phyloP scores from a whole-genome alignment of 1,140 invertebrate species.

The Heliconius himera region DNA sequence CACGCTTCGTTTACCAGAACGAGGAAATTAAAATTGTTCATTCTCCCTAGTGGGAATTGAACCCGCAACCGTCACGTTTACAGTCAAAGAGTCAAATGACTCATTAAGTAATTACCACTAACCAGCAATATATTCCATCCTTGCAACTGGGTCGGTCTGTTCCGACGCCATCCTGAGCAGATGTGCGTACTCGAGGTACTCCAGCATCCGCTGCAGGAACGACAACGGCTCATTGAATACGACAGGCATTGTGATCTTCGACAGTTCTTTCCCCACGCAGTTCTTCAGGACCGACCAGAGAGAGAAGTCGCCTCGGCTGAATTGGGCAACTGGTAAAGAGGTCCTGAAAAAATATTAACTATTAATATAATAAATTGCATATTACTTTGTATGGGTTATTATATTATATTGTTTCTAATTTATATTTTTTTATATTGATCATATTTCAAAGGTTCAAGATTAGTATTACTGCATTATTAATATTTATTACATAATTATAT shows the following conservation, averaged over 20 bases:
- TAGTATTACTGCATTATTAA: too few species aligned
- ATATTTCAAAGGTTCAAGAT: too few species aligned
- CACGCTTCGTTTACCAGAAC: too few species aligned
- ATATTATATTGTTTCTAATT: too few species aligned
- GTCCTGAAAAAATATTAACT: slow-evolving; percentile 81
- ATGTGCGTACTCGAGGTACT: slow-evolving; percentile 96
- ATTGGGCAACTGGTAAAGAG: slow-evolving; percentile 92
- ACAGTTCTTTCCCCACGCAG: slow-evolving; percentile 97
- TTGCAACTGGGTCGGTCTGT: slow-evolving; percentile 88
- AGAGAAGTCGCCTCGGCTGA: slow-evolving; percentile 93
- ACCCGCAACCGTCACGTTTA: too few species aligned
- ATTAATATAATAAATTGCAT: background rate
- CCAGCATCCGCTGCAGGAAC: slow-evolving; percentile 96
- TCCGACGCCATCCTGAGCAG: slow-evolving; percentile 90
- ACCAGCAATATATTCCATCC: slow-evolving; percentile 88
- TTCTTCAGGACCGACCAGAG: slow-evolving; percentile 97
- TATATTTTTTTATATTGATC: too few species aligned
- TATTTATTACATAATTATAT: too few species aligned
- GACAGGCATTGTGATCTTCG: slow-evolving; percentile 99
- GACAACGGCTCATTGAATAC: slow-evolving; percentile 98
- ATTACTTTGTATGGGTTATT: background rate
- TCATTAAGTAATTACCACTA: slow-evolving; percentile 32
- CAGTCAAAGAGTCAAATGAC: background rate
- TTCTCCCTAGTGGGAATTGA: too few species aligned
- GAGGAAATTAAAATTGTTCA: too few species aligned